Percentiles rank a stretch among this genome's conserved stretches.
These are phyloP conservation scores for Ammospiza maritima DNA, from an alignment of 2,797 vertebrate genomes.

Conservation along the genomic window DNA sequence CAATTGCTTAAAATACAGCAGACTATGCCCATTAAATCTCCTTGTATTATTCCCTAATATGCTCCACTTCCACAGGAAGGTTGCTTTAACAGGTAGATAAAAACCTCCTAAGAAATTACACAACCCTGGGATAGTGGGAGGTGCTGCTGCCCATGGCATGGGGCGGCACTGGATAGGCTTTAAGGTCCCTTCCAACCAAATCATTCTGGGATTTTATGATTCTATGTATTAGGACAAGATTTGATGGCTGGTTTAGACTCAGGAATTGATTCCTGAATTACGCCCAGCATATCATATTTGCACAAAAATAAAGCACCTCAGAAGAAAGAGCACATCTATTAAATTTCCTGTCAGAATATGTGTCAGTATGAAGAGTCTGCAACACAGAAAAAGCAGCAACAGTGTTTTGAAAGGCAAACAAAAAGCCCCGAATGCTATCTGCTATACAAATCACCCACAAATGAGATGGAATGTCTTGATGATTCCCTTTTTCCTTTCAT, in stretches of 20 bases:
- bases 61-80: constrained; percentile 37
- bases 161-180: neutral
- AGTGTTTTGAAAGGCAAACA: constrained; percentile 11
- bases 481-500: neutral
- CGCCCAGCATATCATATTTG: neutral
- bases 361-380: constrained; percentile 1
- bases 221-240: neutral
- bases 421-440: constrained; percentile 2
- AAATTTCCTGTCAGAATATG: neutral
- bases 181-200: neutral
- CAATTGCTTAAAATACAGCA: constrained; percentile 63
- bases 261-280: neutral
- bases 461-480: neutral
- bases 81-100: constrained; percentile 36
- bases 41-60: constrained; percentile 38
- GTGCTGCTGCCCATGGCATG: neutral
- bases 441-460: constrained; percentile 22
- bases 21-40: constrained; percentile 27
- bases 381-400: neutral
- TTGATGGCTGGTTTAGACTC: neutral
- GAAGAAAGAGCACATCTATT: neutral
- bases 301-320: neutral
- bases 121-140: neutral
- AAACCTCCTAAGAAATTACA: constrained; percentile 48
- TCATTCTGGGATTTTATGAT: neutral